These are phyloP conservation scores for Riptortus pedestris DNA, from an alignment of 1,140 invertebrate genomes.

Conservation along the genomic window DNA sequence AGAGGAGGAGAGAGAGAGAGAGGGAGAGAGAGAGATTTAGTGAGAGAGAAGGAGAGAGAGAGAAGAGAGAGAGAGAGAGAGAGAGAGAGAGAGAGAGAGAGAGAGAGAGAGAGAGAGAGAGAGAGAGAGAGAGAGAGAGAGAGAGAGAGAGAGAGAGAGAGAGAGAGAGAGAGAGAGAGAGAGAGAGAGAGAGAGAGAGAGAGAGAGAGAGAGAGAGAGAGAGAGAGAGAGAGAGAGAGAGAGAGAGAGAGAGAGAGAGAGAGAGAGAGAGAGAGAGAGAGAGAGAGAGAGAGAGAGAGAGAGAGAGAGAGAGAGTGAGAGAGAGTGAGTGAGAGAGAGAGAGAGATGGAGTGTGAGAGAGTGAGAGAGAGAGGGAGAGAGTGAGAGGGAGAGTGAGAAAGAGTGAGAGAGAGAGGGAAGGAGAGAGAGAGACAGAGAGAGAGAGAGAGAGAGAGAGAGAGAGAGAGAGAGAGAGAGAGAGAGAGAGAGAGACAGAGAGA, in stretches of 20 bases:
- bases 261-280: neutral
- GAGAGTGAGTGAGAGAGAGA: neutral
- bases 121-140: neutral
- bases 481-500: too few relatives aligned
- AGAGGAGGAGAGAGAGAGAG: neutral
- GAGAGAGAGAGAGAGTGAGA: neutral
- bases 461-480: too few relatives aligned
- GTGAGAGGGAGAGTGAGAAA: too few relatives aligned
- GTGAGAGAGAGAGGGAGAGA: too few relatives aligned
- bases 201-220: neutral
- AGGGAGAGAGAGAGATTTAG: too few relatives aligned
- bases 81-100: neutral
- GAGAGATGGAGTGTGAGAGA: neutral
- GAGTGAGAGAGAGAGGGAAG: too few relatives aligned
- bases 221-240: neutral
- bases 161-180: neutral
- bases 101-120: neutral
- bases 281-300: neutral
- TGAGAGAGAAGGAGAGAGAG: too few relatives aligned
- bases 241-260: neutral
- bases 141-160: neutral
- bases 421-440: too few relatives aligned
- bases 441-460: too few relatives aligned
- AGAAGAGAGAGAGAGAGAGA: constrained; percentile 1
- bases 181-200: neutral